Evolutionary conservation across 2,888 invertebrate genomes (phyloP), one percentile per base, ranked within the genome.

Genomic region (Chymomyza amoena): DNA sequence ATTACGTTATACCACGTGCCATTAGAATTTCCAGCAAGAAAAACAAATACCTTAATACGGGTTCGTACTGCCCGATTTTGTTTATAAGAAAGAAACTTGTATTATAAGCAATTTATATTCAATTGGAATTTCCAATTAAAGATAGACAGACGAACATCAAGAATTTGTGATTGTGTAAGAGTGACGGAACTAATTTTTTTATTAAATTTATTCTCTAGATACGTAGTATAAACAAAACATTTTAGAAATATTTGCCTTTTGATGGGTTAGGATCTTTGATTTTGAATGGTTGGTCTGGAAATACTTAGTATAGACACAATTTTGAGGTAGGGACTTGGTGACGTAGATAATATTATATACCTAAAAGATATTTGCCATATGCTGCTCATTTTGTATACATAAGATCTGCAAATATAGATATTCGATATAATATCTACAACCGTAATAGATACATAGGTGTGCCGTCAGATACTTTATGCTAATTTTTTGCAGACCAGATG

Each of bases 121-220:
- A 67, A 84, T 77, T 66, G 59, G 56, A 75, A 75, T 71, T 73
- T 73, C 69, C 52, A 77, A 77, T 77, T 73, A 77, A 70, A 79
- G 28, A 54, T 54, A 54, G 9, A 54, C 54, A 54, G 20, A n/a
- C n/a, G n/a, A 45, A 13, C 39, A 45, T 45, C 13, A 13, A 4
- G 39, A 10, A 45, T 45, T 45, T 45, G 39, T 7, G 36, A 45
- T 45, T 45, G 39, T 45, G 39, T 45, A 45, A 45, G 39, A 13
- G 39, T 45, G 39, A 45, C 39, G 13, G 39, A 13, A 13, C 13
- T 2, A 45, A 45, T 54, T 54, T n/a, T 20, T 20, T 54, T 20
- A 54, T 54, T 52, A 52, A 52, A 52, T 52, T 52, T 54, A 20
- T n/a, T 20, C 54, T 54, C n/a, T 7, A 28, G 25, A 60, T 4